Percentiles rank a stretch among this genome's conserved stretches.
These are phyloP conservation scores for Taenioides sp. DNA, from an alignment of 2,797 vertebrate genomes.

Conservation along the genomic window DNA sequence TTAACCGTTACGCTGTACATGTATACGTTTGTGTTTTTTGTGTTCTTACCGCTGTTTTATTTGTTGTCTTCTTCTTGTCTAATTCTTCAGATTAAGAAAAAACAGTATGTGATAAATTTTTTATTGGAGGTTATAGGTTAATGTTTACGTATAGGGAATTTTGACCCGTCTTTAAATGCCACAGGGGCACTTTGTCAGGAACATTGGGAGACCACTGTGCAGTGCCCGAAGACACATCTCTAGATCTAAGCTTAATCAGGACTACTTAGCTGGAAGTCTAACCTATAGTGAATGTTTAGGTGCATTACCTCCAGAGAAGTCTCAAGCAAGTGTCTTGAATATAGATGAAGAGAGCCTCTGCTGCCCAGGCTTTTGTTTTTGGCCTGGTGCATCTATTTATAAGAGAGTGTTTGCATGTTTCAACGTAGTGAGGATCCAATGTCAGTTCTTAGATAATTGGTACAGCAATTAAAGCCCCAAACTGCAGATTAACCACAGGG, in stretches of 20 bases:
- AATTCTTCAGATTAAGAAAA: neutral
- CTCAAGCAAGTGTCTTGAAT: conserved; percentile 47
- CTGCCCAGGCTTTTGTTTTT: conserved; percentile 33
- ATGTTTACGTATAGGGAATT: neutral
- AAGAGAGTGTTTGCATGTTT: conserved; percentile 25
- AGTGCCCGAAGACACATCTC: neutral
- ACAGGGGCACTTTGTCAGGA: too few species aligned
- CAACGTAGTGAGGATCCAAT: conserved; percentile 41
- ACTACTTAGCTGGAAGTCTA: neutral
- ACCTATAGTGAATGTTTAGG: too few species aligned
- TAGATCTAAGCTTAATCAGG: neutral
- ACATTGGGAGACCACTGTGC: too few species aligned
- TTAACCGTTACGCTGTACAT: neutral
- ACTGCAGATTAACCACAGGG: neutral
- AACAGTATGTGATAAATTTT: neutral
- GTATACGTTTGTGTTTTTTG: conserved; percentile 1
- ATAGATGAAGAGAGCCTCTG: conserved; percentile 30
- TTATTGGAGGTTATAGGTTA: too few species aligned
- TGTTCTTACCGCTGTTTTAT: neutral
- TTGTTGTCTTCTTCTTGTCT: neutral
- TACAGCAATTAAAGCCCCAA: conserved; percentile 18
- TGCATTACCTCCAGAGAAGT: conserved; percentile 32
- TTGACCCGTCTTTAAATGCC: too few species aligned
- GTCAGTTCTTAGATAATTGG: conserved; percentile 20
- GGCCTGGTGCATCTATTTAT: conserved; percentile 16